These are phyloP conservation scores for Oncorhynchus keta DNA, from an alignment of 2,113 vertebrate species.

Conservation along the genomic window DNA sequence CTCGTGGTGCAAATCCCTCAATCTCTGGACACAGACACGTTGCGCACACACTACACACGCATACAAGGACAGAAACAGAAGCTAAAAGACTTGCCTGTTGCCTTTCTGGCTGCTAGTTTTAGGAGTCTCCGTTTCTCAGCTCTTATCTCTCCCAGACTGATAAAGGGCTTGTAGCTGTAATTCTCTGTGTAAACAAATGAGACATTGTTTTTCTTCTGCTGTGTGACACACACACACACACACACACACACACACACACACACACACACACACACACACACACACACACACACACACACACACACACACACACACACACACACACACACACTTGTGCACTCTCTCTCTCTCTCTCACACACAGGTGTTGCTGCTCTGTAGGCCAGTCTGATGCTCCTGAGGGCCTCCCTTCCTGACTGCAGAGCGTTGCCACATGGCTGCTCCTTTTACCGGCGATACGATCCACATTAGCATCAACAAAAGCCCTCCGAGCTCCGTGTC, in stretches of 20 bases:
- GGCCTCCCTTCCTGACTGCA: conserved; percentile 20
- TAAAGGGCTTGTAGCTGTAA: conserved; percentile 40
- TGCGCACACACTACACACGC: background rate
- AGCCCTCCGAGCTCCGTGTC: conserved; percentile 37
- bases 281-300: too few species aligned
- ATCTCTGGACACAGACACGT: conserved; percentile 26
- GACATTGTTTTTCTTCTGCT: background rate
- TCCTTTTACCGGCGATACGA: conserved; percentile 52
- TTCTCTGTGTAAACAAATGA: conserved; percentile 53
- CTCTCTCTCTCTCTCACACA: background rate
- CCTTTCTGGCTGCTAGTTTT: background rate
- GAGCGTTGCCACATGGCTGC: conserved; percentile 46
- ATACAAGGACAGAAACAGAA: background rate
- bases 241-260: background rate
- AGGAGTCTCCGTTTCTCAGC: background rate
- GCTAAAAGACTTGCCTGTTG: background rate
- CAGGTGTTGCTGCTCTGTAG: background rate
- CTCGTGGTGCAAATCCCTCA: conserved; percentile 50
- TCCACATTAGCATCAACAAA: conserved; percentile 57
- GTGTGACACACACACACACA: background rate
- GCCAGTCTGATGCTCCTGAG: background rate
- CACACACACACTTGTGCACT: background rate
- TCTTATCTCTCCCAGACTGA: conserved; percentile 47
- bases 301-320: background rate
- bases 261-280: too few species aligned